Evolutionary conservation across 2,113 vertebrate genomes (phyloP), one percentile per base, ranked within the genome.

Genomic region (Proteles cristata): DNA sequence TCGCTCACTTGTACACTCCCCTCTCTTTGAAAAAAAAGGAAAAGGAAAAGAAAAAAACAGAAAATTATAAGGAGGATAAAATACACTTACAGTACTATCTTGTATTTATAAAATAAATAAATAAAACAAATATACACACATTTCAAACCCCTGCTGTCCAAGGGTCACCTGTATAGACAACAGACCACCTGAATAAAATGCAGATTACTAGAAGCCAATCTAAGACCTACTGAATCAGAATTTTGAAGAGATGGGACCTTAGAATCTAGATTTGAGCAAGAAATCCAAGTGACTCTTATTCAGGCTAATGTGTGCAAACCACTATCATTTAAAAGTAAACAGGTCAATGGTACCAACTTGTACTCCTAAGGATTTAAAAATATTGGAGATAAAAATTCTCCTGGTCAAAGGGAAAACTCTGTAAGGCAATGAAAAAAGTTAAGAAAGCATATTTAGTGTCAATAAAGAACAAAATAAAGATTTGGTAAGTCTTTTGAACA

Each of bases 381-480:
- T 76, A 35, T 74, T 58, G 73, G 71, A 92, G 33, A 43, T 68
- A 16, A 33, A 35, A 88, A 65, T 95, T 91, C 86, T 93, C 39
- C 71, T 55, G 45, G 26, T 81, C 16, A 91, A 73, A 82, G 21
- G 76, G 21, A 86, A 88, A 93, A 45, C 35, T 26, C 16, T 87
- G n/a, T 53, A 61, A 94, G 81, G 43, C 69, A 77, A 58, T 43
- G 7, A n/a, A 43, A 90, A 94, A 91, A 88, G 12, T n/a, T 65
- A 61, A 74, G 25, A 58, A 61, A 19, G 25, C 11, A 66, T 88
- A 45, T 11, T 63, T 92, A 71, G 5, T 61, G 88, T 79, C 63
- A 90, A 48, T 88, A 74, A 96, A 93, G n/a, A 90, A 71, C 7
- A 91, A 93, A 80, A 16, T n/a, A 73, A 97, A 74, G 7, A 45